Base-by-base conservation (phyloP, 2,888 invertebrate species). In the Pediacus dermestoides region DNA sequence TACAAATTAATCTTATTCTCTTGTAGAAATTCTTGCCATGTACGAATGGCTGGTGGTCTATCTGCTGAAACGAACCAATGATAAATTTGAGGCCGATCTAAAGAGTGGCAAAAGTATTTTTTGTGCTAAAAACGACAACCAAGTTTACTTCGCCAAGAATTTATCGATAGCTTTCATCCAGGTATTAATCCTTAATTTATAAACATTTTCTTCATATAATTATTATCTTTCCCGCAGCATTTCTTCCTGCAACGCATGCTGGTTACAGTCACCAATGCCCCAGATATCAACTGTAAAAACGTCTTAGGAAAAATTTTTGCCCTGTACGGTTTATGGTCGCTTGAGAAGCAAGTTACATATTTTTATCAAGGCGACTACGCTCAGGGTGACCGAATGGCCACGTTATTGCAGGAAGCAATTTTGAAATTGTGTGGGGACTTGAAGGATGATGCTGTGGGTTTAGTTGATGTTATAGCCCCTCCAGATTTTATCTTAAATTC, bases 401-500 rank as follows among this genome's bases (percentile, higher is more conserved):
- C 74, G 21, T 57, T 78, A 1, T 73, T 89, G 7, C 80, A 85
- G 30, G 76, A 80, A 31, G 81, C 78, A 1, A 77, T 88, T 30
- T 63, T 89, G 37, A 63, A 64, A 1, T 64, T 82, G 21, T 82
- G 89, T 60, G 58, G 67, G 0, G 58, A 64, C 16, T 48, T 88
- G 2, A 78, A 82, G 54, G 73, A 80, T 6, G 83, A 89, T 26
- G 80, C 86, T 0, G 79, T 90, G 2, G 61, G 83, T 1, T 71
- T 93, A 13, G 82, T 78, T 0, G 93, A 93, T 71, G 78, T 81
- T 0, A 74, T 92, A 31, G 88, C 92, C 0, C 90, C 90, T 1
- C 84, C 88, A 0, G 93, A 93, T 71, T 88, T 85, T 66, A 77
- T 90, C 46, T 70, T 93, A 8, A 82, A 85, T 59, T 91, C 91